Evolutionary conservation across 2,113 vertebrate genomes (phyloP).

Genomic region (Scytalopus superciliaris): DNA sequence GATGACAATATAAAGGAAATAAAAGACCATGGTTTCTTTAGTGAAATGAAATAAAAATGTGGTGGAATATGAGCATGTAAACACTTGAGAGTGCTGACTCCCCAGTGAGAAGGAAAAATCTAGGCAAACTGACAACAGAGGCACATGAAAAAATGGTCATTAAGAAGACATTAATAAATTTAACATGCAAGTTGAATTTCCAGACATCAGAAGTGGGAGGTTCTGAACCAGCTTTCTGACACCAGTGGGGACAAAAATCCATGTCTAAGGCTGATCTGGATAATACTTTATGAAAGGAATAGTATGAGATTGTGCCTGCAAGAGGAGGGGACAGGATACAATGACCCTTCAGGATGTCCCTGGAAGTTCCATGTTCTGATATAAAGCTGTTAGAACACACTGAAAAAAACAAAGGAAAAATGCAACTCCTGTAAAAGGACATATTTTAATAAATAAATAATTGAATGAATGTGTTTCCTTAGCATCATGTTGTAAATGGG

Average conservation of each 20-base stretch:
- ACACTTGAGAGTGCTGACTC: accelerated
- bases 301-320: neutral
- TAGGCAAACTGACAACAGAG: neutral
- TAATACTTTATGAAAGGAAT: neutral
- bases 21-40: neutral
- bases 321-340: neutral
- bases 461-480: neutral
- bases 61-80: neutral
- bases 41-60: neutral
- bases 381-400: neutral
- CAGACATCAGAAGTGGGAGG: accelerated
- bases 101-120: neutral
- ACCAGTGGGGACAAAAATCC: accelerated
- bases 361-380: neutral
- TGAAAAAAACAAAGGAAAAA: neutral
- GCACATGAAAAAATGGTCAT: neutral
- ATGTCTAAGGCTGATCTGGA: neutral
- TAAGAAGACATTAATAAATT: neutral
- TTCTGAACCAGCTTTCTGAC: neutral
- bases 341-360: neutral
- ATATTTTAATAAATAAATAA: neutral
- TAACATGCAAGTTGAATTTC: neutral
- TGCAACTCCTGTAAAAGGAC: neutral
- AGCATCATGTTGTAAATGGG: neutral
- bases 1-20: neutral